Evolutionary conservation across 2,888 invertebrate genomes (phyloP).

Genomic region (Diarsia brunnea): DNA sequence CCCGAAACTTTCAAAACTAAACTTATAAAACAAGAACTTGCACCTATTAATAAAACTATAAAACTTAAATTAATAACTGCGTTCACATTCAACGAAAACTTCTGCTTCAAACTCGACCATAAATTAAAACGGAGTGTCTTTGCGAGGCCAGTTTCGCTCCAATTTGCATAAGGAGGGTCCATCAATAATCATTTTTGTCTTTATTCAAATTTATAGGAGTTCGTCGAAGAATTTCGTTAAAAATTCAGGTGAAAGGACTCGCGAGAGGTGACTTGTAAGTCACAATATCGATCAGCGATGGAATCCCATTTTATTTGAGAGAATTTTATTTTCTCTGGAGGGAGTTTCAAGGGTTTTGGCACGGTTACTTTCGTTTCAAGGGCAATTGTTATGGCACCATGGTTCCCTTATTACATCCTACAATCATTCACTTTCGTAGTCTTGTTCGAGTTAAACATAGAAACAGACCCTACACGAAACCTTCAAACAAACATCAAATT

Average conservation of each 20-base stretch:
- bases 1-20: slow-evolving; percentile 10
- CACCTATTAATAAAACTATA: slow-evolving; percentile 41
- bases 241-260: slow-evolving; percentile 66
- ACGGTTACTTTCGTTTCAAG: not conserved
- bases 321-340: slow-evolving; percentile 24
- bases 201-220: slow-evolving; percentile 76
- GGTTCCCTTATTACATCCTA: not conserved
- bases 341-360: slow-evolving; percentile 16
- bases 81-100: slow-evolving; percentile 42
- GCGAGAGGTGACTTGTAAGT: slow-evolving; percentile 27
- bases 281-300: slow-evolving; percentile 54
- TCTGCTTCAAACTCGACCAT: slow-evolving; percentile 52
- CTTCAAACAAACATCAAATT: no score
- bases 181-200: slow-evolving; percentile 78
- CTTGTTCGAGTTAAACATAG: not conserved
- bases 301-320: slow-evolving; percentile 32
- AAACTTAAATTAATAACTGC: slow-evolving; percentile 53
- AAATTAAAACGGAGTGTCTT: slow-evolving; percentile 57
- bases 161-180: slow-evolving; percentile 74
- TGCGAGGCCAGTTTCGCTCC: slow-evolving; percentile 46
- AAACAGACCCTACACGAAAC: no score
- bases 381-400: not conserved
- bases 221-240: slow-evolving; percentile 61
- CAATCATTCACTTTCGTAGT: not conserved
- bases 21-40: slow-evolving; percentile 34